Evolutionary conservation across 2,888 invertebrate species (phyloP).

Genomic region (Anodontia alba): DNA sequence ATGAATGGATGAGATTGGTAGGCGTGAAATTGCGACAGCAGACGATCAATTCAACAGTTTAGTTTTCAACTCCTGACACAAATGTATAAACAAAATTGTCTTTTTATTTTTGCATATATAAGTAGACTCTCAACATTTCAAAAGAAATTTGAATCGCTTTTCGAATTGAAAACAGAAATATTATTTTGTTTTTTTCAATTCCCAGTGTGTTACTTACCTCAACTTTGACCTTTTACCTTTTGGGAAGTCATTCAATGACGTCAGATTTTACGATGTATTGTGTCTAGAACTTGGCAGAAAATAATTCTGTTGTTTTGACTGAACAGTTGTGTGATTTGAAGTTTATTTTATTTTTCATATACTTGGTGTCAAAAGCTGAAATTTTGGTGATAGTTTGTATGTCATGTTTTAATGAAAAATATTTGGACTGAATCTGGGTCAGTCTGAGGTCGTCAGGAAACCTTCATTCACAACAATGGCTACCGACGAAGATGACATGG

Average conservation of each 20-base stretch:
- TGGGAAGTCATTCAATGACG: not conserved
- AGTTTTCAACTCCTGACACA: no score
- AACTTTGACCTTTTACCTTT: conserved; percentile 9
- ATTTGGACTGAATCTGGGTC: not conserved
- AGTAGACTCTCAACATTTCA: no score
- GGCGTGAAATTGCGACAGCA: no score
- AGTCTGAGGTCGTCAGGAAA: conserved; percentile 15
- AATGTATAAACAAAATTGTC: no score
- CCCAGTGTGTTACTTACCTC: conserved; percentile 8
- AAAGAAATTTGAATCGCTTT: no score
- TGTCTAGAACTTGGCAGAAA: not conserved
- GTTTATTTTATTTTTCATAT: not conserved
- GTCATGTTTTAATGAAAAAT: not conserved
- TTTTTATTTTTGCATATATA: no score
- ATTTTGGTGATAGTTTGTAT: not conserved
- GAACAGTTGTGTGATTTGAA: not conserved
- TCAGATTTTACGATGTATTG: not conserved
- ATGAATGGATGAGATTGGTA: no score
- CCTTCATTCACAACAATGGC: conserved; percentile 46
- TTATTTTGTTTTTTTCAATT: no score
- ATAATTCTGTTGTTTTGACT: conserved; percentile 10
- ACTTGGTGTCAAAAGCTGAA: not conserved
- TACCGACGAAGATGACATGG: conserved; percentile 49
- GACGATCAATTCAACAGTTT: no score
- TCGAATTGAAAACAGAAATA: no score